Evolutionary conservation across 2,888 invertebrate genomes (phyloP), one percentile per base, ranked within the genome.

Genomic region (Rhyacophila evoluta): DNA sequence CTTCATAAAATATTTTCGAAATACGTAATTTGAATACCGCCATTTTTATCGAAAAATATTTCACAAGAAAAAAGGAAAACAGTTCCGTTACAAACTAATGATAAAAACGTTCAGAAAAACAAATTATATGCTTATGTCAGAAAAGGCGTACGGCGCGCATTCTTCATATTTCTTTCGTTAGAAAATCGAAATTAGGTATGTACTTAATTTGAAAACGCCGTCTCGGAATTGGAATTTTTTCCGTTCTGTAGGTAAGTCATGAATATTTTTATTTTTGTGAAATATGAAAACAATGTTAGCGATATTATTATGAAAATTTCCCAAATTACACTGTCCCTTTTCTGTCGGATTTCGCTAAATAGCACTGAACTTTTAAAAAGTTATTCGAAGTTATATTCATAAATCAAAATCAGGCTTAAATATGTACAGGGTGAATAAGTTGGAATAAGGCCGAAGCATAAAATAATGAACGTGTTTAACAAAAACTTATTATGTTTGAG

Each of bases 151-250:
- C 10, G 19, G 25, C 15, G 25, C 55, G 8, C 10, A 55, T 55
- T 55, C 19, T 19, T 55, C 25, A 55, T 55, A 55, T 55, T 55
- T 55, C 19, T 55, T 55, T 12, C 19, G 15, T 2, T 19, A 55
- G 19, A 55, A 55, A 55, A 55, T 55, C 55, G 55, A 55, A 55
- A 55, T 55, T 55, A 55, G 55, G 25, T 55, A 55, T n/a, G 12
- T 25, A 55, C 55, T 55, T 55, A 25, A 55, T 55, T 55, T 55
- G 19, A 19, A 12, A 25, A 55, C 1, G 5, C 19, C 25, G 25
- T 19, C 19, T 12, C 19, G 55, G 55, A 55, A 55, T 55, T 55
- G 15, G 55, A 55, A 19, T 55, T 55, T 55, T 38, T 41, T 55
- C 15, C 19, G 19, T 55, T 25, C n/a, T n/a, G n/a, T n/a, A 55